A percentile compares a stretch with the other conserved stretches of the same genome.
Conservation (phyloP, 2,113 vertebrate species). For the Solea senegalensis region DNA sequence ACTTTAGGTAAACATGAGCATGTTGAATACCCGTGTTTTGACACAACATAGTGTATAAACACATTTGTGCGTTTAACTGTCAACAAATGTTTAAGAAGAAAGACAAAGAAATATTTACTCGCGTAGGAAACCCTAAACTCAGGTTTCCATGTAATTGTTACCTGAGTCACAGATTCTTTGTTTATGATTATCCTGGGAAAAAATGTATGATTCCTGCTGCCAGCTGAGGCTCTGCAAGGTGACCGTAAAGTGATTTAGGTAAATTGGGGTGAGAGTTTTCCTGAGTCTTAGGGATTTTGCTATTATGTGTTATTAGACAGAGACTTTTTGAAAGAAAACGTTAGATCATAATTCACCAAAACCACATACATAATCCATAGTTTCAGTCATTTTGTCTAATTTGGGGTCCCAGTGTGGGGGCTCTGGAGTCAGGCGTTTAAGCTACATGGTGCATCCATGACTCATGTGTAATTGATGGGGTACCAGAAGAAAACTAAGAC, state of each 20-base stretch:
- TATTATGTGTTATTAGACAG: constrained; percentile 21
- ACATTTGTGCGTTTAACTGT: constrained; percentile 33
- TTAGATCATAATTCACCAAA: constrained; percentile 24
- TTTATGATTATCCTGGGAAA: constrained; percentile 51
- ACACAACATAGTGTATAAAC: constrained; percentile 24
- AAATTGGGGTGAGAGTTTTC: constrained; percentile 27
- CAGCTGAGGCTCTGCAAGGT: constrained; percentile 41
- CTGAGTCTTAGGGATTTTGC: constrained; percentile 23
- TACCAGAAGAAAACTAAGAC: constrained; percentile 32
- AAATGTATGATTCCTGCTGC: constrained; percentile 27
- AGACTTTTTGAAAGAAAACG: constrained; percentile 1
- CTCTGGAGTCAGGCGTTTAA: constrained; percentile 1
- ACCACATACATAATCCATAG: constrained; percentile 15
- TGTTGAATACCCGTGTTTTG: constrained; percentile 17
- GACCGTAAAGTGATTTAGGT: constrained; percentile 24
- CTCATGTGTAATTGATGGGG: constrained; percentile 15
- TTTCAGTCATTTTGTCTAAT: constrained; percentile 31
- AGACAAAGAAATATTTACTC: constrained; percentile 40
- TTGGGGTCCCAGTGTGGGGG: constrained; percentile 16
- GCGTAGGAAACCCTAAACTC: constrained; percentile 36
- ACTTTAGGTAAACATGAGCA: constrained; percentile 27
- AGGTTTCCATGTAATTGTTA: constrained; percentile 34
- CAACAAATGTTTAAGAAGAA: constrained; percentile 35
- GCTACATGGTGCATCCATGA: constrained; percentile 30
- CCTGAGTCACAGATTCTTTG: constrained; percentile 48